These are phyloP conservation scores for Anguilla obscura DNA, from an alignment of 2,797 vertebrate species.

Conservation along the genomic window DNA sequence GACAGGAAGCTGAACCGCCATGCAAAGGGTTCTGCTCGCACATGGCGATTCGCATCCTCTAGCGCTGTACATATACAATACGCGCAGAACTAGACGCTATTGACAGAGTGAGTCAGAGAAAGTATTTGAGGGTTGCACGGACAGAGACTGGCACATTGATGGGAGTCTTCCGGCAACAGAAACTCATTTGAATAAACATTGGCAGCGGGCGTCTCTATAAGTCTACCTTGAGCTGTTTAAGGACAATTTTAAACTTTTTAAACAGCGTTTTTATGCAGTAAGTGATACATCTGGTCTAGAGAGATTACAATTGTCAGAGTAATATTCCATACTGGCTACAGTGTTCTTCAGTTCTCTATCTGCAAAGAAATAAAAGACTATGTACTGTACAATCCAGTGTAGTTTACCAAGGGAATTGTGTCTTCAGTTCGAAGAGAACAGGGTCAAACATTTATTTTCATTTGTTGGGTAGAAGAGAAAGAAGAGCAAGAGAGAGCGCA, in stretches of 20 bases:
- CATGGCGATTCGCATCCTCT: neutral
- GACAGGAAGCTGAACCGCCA: neutral
- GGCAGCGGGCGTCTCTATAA: neutral
- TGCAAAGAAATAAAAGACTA: neutral
- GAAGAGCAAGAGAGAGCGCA: neutral
- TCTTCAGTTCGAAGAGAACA: neutral
- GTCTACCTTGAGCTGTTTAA: neutral
- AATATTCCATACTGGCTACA: neutral
- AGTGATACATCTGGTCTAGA: neutral
- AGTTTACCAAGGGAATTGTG: neutral
- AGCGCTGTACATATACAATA: neutral
- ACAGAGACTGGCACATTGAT: neutral
- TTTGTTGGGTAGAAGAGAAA: neutral
- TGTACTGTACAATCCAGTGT: neutral
- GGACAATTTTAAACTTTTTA: neutral
- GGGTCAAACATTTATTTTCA: neutral
- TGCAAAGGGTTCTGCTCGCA: neutral
- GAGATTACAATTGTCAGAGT: neutral
- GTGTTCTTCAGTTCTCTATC: neutral
- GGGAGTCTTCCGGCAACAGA: neutral
- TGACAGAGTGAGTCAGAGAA: neutral
- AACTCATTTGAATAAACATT: neutral
- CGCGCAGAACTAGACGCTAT: neutral
- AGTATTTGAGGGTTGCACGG: neutral
- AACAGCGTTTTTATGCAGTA: neutral